Base-by-base conservation (phyloP, 2,797 vertebrate genomes). In the Falco berigora region DNA sequence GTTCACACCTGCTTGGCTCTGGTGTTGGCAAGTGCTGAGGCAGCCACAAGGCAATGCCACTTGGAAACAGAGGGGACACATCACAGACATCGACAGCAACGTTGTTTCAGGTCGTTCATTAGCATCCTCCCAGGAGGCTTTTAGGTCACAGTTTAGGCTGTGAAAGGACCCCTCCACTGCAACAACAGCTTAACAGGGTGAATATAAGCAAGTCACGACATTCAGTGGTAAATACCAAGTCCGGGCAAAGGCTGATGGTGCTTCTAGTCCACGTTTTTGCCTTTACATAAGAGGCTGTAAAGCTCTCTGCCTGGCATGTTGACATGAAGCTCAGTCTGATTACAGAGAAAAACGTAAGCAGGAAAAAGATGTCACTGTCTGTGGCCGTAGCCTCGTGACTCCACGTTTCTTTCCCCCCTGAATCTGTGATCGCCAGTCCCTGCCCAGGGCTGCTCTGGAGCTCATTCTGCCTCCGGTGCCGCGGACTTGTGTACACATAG, bases 401-500 rank as follows among this genome's bases (percentile, higher is more conserved):
- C 36, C 88, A 2, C 0, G 0, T 44, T 87, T 79, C 44, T 44
- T 42, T 40, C 10, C 19, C 19, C 8, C 7, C 49, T 69, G 50
- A 64, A 4, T 12, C 3, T 42, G 34, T 36, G 61, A n/a, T 1
- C 2, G 2, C 52, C 1, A 4, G 4, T 93, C 53, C 49, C 47
- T 42, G 30, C 63, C 40, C 36, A 40, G 47, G 50, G 21, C 22
- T 3, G 1, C n/a, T 53, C 21, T 63, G 13, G 56, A 47, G 2
- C 30, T 75, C 1, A 0, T 32, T 52, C 34, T 61, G 36, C 36
- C 49, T 19, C 44, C 0, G 0, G 4, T 62, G 19, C 27, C 32
- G 8, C 0, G 2, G 40, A 17, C 1, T 0, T 7, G 16, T 3
- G 5, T 12, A 9, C 14, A 8, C 1, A 3, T 4, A 13, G 27